Base-by-base conservation (phyloP, 2,888 invertebrate genomes). In the Machimus rusticus region DNA sequence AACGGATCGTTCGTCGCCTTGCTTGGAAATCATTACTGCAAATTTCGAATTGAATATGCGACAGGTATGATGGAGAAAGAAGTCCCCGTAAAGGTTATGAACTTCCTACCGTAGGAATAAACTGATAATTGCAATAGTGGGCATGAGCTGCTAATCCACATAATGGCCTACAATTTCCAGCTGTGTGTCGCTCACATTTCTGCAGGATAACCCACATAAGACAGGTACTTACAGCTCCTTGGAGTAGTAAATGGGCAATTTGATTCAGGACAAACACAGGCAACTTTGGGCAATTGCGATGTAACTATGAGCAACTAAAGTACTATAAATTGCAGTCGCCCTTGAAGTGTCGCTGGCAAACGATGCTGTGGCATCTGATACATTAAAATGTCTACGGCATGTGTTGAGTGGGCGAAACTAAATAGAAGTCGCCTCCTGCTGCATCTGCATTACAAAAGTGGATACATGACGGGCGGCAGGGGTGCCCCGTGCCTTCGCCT, bases 391-490 rank as follows among this genome's bases (percentile, higher is more conserved):
- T 28, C 28, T 28, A 28, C 9, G 19, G 66, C 12, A 66, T 23
- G 66, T 66, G 66, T 5, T 57, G 23, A 23, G 19, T 23, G 8
- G 23, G 57, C 57, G 23, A 57, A 57, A 23, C 57, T 23, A 57
- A 57, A 6, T 12, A 57, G 57, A 9, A 57, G 28, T 8, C 19
- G 12, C 4, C 55, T 51, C 79, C 8, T 28, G 14, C 14, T 79
- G 39, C 51, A 79, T 79, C 12, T 79, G 14, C 79, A 79, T 46
- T 79, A 79, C 46, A 79, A 79, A 79, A 46, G 39, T 79, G 79
- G 79, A 28, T 79, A 79, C 79, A 28, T 5, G 79, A 51, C 2
- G 57, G 55, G 5, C 5, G 5, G n/a, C 19, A 55, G 19, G 55
- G 16, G 8, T 39, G 39, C 37, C 37, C 4, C n/a, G 8, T 39